phyloP scores from a whole-genome alignment of 23 tunicate genomes.

The Clavelina lepadiformis region DNA sequence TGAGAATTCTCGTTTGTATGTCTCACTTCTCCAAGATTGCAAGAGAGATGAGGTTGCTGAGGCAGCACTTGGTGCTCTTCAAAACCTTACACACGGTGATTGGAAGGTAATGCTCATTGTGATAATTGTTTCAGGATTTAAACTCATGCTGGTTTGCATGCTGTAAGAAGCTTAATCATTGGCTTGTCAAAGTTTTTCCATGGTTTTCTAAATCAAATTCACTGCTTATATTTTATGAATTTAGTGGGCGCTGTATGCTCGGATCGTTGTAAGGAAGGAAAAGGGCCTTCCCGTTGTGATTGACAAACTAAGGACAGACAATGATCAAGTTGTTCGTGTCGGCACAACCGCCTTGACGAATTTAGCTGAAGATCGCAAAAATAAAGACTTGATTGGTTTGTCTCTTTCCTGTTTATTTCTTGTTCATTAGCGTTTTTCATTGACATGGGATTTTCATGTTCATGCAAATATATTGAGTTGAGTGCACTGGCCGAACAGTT shows the following conservation, averaged over 20 bases:
- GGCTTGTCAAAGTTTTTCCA: background rate
- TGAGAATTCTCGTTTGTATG: slow-evolving; percentile 41
- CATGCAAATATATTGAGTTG: too few species aligned
- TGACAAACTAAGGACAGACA: slow-evolving; percentile 66
- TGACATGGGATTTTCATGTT: too few species aligned
- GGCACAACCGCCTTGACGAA: slow-evolving; percentile 70
- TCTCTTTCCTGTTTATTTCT: background rate
- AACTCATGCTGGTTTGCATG: background rate
- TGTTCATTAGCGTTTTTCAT: too few species aligned
- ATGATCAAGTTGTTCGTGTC: slow-evolving; percentile 55
- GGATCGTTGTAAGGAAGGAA: slow-evolving; percentile 73
- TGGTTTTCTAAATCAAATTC: background rate
- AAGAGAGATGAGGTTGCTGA: slow-evolving; percentile 50
- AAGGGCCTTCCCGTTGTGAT: slow-evolving; percentile 88
- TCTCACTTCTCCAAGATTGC: slow-evolving; percentile 33
- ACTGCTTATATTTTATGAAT: background rate
- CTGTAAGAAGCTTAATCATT: background rate
- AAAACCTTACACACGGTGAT: slow-evolving; percentile 64
- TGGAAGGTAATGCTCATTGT: slow-evolving; percentile 88
- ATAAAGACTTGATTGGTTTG: slow-evolving; percentile 90
- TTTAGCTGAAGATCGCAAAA: slow-evolving; percentile 80
- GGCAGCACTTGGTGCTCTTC: slow-evolving; percentile 79
- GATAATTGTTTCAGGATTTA: background rate
- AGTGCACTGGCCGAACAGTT: background rate
- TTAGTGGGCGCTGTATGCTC: slow-evolving; percentile 90